Evolutionary conservation across 2,797 vertebrate species (phyloP).

Genomic region (Micrastur ruficollis): DNA sequence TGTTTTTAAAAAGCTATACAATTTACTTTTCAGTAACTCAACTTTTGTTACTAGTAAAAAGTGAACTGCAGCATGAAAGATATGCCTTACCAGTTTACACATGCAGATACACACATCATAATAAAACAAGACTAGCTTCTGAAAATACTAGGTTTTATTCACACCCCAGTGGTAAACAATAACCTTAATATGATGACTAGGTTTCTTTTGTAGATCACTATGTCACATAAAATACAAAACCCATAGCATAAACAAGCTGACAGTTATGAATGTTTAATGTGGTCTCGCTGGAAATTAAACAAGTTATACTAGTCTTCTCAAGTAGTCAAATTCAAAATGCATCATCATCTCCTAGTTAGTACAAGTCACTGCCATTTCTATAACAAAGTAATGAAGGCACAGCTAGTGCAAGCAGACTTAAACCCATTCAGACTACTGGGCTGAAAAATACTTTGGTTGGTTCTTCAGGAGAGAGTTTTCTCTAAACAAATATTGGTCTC

Average conservation of each 20-base stretch:
- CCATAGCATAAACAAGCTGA: conserved; percentile 78
- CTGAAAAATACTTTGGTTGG: conserved; percentile 80
- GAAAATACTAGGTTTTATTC: conserved; percentile 81
- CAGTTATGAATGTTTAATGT: conserved; percentile 72
- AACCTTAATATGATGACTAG: conserved; percentile 71
- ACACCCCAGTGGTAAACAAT: conserved; percentile 76
- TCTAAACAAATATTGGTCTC: conserved; percentile 74
- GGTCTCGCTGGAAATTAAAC: conserved; percentile 73
- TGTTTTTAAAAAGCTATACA: background rate
- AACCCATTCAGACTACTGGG: conserved; percentile 75
- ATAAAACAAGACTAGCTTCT: conserved; percentile 73
- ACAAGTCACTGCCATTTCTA: conserved; percentile 76
- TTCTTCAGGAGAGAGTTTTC: conserved; percentile 75
- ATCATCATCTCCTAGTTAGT: conserved; percentile 72
- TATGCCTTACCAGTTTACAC: conserved; percentile 22
- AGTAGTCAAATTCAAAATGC: conserved; percentile 67
- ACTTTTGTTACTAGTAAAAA: background rate
- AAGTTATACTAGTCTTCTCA: conserved; percentile 64
- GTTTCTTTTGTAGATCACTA: conserved; percentile 72
- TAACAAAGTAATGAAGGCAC: conserved; percentile 81
- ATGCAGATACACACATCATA: conserved; percentile 56
- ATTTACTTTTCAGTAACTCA: background rate
- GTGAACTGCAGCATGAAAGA: conserved; percentile 51
- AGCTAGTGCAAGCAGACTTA: conserved; percentile 76
- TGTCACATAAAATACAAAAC: conserved; percentile 77